Base-by-base conservation (phyloP, 2,113 vertebrate genomes). In the Delphinus delphis region DNA sequence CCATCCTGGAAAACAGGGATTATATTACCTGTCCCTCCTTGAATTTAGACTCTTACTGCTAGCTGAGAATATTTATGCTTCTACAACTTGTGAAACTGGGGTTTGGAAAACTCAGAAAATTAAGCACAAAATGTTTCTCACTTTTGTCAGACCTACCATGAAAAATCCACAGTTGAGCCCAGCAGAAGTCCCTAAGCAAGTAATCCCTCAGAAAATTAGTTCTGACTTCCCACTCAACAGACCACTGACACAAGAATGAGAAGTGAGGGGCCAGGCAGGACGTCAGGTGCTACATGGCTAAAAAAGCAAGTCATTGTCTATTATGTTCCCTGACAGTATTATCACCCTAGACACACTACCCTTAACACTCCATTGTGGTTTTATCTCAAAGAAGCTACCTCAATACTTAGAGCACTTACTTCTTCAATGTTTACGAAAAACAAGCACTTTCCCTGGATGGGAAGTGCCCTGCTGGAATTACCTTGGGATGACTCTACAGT, bases 1-100 rank as follows among this genome's bases (percentile, higher is more conserved):
- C 98, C 96, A 97, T 92, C 90, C 84, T 95, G 96, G 96, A 97
- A 97, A 98, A 91, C 89, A 79, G 62, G 82, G 92, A 93, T 93
- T 90, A 36, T 77, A 81, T 97, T 98, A 97, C 96, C 68, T 65
- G 60, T 73, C 31, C n/a, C 70, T 90, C 86, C 85, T 89, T 97
- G 67, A 97, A 95, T 96, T 95, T 60, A 97, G 74, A 93, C 70
- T 94, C 74, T 90, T n/a, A 77, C 68, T 90, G 68, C 55, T 93
- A 44, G 94, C 84, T 85, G 67, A 90, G 28, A 96, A 65, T 88
- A 93, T 77, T 80, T 92, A 50, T 93, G 76, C 88, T 82, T 88
- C 91, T 84, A 44, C 41, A 96, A 93, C 92, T 53, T 97, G 79
- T 90, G 63, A 76, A 89, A 84, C 17, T 3, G 11, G 36, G 4